Evolutionary conservation across 2,888 invertebrate genomes (phyloP).

Genomic region (Stenichneumon culpator): DNA sequence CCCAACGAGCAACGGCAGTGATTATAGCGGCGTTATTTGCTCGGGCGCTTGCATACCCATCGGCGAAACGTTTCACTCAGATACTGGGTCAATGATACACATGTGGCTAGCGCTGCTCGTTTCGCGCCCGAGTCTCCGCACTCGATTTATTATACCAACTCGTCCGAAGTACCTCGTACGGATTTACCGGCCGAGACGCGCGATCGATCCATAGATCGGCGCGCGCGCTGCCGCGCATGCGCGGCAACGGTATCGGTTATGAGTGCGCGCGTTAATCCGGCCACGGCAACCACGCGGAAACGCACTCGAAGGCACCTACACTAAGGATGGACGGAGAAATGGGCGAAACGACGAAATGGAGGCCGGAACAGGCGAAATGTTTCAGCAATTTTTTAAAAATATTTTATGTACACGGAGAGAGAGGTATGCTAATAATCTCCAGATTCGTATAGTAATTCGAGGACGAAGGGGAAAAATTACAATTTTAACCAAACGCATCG

Average conservation of each 20-base stretch:
- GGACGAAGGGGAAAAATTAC: too few species aligned
- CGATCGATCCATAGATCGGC: too few species aligned
- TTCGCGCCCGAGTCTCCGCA: conserved; percentile 14
- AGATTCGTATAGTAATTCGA: too few species aligned
- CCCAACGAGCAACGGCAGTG: not conserved
- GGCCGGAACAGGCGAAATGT: not conserved
- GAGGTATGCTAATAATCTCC: too few species aligned
- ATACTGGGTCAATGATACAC: conserved; percentile 71
- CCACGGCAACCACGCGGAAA: not conserved
- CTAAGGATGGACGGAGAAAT: conserved; percentile 18
- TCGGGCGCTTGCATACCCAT: conserved; percentile 63
- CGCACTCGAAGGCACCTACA: conserved; percentile 45
- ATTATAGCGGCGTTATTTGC: conserved; percentile 28
- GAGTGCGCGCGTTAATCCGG: too few species aligned
- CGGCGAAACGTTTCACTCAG: conserved; percentile 70
- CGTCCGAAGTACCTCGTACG: conserved; percentile 47
- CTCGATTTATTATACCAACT: conserved; percentile 63
- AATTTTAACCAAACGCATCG: too few species aligned
- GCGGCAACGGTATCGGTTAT: too few species aligned
- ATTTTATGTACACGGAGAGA: too few species aligned
- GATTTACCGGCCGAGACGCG: too few species aligned
- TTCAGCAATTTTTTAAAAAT: too few species aligned
- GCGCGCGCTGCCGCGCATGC: too few species aligned
- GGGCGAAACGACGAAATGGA: not conserved
- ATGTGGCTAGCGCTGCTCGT: conserved; percentile 24